Evolutionary conservation across 2,888 invertebrate species (phyloP), one percentile per base, ranked within the genome.

Genomic region (Phengaris alcon): DNA sequence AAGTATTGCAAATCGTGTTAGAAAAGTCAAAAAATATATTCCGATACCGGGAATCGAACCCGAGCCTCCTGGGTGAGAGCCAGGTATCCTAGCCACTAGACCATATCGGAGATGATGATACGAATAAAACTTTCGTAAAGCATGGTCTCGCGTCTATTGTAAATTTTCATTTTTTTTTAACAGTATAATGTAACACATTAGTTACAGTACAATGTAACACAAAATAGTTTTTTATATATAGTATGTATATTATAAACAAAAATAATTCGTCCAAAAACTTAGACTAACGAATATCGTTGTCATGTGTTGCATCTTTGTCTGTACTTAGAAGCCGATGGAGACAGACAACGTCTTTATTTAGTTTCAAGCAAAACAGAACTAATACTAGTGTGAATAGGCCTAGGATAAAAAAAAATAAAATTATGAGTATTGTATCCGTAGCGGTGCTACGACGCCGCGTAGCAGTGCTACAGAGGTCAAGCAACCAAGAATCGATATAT

Each of bases 31-130:
- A 64, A 64, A 64, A 2, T 35, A 35, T 59, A 76, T 92, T 94
- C 94, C 94, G 93, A 91, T 94, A 94, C 94, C 94, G 94, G 94
- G 95, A 95, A 95, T 95, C 95, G 95, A 95, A 95, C 95, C 95
- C 95, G 95, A 95, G 95, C 95, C 95, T 95, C 95, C 95, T 95
- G 94, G 94, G 94, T 95, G 95, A 95, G 94, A 95, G 94, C 95
- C 94, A 95, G 94, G 94, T 94, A 95, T 95, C 94, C 94, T 95
- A 94, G 94, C 95, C 95, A 95, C 94, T 95, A 95, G 94, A 95
- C 94, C 93, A 94, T 94, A 94, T 90, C 93, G 93, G 94, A 93
- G 1, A n/a, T 68, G 68, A 8, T 1, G 6, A 2, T 1, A 0
- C 0, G 0, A 0, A 3, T 9, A 2, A 48, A 68, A 68, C 48